Evolutionary conservation across 2,888 invertebrate species (phyloP).

Genomic region (Teleogryllus oceanicus): DNA sequence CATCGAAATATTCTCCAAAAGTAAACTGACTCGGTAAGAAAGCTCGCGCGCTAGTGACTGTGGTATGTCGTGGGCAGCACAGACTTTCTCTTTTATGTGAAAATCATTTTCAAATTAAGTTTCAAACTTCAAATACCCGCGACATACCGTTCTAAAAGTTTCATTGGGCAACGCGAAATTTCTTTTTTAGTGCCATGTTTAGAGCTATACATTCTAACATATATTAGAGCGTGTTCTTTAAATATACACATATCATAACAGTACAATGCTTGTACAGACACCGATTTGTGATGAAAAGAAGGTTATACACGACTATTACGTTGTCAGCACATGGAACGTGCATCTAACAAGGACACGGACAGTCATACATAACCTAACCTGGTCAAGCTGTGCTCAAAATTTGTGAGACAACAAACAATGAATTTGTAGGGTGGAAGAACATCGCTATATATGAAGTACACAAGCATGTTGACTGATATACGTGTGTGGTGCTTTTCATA

Average conservation of each 20-base stretch:
- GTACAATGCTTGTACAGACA: too few relatives aligned
- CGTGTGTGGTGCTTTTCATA: slow-evolving; percentile 4
- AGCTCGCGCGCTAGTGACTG: not conserved
- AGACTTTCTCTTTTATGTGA: not conserved
- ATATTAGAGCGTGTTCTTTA: not conserved
- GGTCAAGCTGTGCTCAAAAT: too few relatives aligned
- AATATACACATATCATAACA: too few relatives aligned
- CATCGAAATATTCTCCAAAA: not conserved
- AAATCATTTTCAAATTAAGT: not conserved
- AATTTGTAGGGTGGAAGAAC: too few relatives aligned
- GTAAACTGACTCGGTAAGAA: not conserved
- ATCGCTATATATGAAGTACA: too few relatives aligned
- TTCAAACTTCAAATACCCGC: not conserved
- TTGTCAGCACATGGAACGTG: too few relatives aligned
- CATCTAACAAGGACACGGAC: too few relatives aligned
- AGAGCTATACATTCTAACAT: not conserved
- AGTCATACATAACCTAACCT: too few relatives aligned
- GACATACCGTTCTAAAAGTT: not conserved
- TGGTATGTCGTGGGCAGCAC: not conserved
- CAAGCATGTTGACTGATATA: not conserved
- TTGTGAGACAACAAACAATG: too few relatives aligned
- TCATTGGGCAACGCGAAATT: not conserved
- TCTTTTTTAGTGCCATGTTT: slow-evolving; percentile 18
- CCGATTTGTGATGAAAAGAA: too few relatives aligned
- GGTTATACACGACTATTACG: too few relatives aligned